phyloP scores from a whole-genome alignment of 2,113 vertebrate genomes.

The Cairina moschata region DNA sequence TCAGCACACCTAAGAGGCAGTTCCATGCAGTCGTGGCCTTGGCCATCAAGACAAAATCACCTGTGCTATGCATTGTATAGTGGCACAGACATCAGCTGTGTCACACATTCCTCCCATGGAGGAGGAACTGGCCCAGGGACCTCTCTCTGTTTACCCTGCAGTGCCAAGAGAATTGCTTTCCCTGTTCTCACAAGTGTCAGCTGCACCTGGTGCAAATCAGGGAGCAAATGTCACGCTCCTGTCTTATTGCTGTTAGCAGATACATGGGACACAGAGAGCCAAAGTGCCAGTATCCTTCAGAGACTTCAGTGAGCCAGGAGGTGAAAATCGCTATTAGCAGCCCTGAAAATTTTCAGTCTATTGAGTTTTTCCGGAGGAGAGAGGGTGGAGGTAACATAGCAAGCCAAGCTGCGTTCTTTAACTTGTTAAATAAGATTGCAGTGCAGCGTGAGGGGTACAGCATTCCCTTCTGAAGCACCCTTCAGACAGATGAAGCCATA shows the following conservation, averaged over 20 bases:
- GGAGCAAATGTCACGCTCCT: accelerated
- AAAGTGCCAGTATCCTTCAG: background rate
- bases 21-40: background rate
- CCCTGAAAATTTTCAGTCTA: background rate
- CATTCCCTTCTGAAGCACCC: background rate
- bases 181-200: background rate
- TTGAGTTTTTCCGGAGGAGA: background rate
- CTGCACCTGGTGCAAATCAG: background rate
- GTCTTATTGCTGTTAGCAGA: background rate
- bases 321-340: background rate
- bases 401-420: background rate
- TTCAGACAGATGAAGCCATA: background rate
- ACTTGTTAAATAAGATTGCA: background rate
- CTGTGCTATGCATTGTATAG: accelerated
- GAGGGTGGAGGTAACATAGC: background rate
- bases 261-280: background rate
- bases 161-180: background rate
- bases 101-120: accelerated
- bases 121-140: background rate
- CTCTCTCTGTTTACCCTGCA: background rate
- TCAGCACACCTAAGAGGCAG: background rate
- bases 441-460: background rate
- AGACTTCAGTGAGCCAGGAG: background rate
- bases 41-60: background rate
- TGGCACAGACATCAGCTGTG: background rate